Conservation (phyloP, 2,888 invertebrate species). For the Agriopis aurantiaria region DNA sequence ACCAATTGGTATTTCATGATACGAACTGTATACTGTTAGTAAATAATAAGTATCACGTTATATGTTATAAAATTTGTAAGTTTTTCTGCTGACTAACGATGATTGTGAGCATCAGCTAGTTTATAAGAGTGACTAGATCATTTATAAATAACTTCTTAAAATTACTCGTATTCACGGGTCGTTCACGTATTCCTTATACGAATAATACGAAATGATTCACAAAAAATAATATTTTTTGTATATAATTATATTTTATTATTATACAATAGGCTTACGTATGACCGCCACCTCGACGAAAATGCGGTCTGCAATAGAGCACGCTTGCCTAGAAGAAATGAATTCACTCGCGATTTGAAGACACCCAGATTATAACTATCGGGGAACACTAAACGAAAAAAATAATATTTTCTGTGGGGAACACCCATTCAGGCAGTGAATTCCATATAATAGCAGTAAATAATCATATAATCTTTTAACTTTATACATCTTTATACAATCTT, state of each 20-base stretch:
- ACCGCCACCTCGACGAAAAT: too few species aligned
- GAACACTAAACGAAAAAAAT: neutral
- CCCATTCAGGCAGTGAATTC: too few species aligned
- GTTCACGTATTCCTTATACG: neutral
- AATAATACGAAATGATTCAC: neutral
- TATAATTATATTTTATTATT: too few species aligned
- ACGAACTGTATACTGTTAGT: too few species aligned
- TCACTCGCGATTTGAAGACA: too few species aligned
- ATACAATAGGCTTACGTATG: too few species aligned
- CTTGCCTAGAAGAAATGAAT: too few species aligned
- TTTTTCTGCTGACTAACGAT: slow-evolving; percentile 11
- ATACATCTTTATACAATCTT: too few species aligned
- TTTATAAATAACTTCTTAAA: neutral
- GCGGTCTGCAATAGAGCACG: too few species aligned
- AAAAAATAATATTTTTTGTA: too few species aligned
- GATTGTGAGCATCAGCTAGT: slow-evolving; percentile 6
- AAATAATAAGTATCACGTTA: neutral
- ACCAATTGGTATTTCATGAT: neutral
- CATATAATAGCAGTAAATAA: neutral
- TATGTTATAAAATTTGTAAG: neutral
- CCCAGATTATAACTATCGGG: too few species aligned
- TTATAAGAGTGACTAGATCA: slow-evolving; percentile 12
- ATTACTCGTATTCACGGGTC: neutral
- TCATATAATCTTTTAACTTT: neutral
- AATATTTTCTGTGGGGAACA: neutral